These are phyloP conservation scores for Heterochromis multidens DNA, from an alignment of 2,113 vertebrate species.

Conservation along the genomic window DNA sequence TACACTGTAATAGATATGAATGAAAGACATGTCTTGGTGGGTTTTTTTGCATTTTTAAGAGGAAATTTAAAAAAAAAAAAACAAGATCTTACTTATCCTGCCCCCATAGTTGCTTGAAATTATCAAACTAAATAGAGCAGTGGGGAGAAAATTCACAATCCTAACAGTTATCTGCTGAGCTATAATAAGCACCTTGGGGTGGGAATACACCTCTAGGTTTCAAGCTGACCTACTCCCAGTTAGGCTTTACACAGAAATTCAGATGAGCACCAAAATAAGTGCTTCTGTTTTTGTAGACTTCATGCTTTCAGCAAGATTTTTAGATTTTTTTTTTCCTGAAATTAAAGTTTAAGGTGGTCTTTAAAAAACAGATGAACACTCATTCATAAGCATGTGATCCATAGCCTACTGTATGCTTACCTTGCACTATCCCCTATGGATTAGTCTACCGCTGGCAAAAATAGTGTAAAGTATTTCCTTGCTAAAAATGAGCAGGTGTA, in stretches of 20 bases:
- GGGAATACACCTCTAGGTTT: background rate
- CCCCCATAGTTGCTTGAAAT: slow-evolving; percentile 1
- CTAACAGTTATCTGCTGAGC: background rate
- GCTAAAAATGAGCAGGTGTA: background rate
- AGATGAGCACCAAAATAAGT: background rate
- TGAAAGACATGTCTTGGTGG: background rate
- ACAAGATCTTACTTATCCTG: background rate
- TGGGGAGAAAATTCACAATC: slow-evolving; percentile 17
- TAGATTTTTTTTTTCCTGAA: accelerated
- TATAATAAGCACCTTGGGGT: slow-evolving; percentile 6
- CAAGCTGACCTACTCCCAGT: slow-evolving; percentile 10
- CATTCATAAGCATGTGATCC: background rate
- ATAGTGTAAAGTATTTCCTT: background rate
- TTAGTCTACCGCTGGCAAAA: background rate
- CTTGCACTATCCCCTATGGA: background rate
- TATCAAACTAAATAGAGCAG: slow-evolving; percentile 21
- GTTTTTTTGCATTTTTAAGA: background rate
- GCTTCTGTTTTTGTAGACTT: background rate
- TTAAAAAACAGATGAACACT: background rate
- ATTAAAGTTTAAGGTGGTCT: slow-evolving; percentile 6
- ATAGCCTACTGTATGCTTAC: slow-evolving; percentile 9
- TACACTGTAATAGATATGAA: background rate
- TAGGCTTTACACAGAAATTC: background rate
- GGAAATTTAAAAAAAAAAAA: background rate
- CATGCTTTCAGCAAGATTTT: background rate